These are phyloP conservation scores for Chloroclystis v-ata DNA, from an alignment of 2,888 invertebrate genomes.

Conservation along the genomic window DNA sequence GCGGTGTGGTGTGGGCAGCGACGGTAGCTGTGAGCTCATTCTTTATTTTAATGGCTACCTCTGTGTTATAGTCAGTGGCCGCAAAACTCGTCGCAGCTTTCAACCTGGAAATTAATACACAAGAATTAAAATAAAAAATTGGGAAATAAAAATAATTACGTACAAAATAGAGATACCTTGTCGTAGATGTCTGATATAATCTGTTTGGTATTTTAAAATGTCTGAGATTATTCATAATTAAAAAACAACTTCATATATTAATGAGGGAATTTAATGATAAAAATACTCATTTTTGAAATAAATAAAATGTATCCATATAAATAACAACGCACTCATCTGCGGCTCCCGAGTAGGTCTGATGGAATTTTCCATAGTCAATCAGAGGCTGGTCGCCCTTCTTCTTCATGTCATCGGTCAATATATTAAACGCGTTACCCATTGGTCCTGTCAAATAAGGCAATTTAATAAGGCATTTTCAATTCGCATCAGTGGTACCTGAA, in stretches of 20 bases:
- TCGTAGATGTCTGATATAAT: no score
- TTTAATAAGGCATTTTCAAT: neutral
- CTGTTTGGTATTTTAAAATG: no score
- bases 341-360: conserved; percentile 47
- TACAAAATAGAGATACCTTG: no score
- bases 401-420: conserved; percentile 52
- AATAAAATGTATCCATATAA: no score
- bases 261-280: no score
- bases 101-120: conserved; percentile 41
- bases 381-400: conserved; percentile 46
- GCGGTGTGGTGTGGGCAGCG: conserved; percentile 41
- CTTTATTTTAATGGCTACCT: conserved; percentile 41
- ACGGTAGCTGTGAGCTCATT: conserved; percentile 37
- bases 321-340: conserved; percentile 57
- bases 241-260: no score
- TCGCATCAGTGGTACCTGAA: no score
- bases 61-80: conserved; percentile 43
- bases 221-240: no score
- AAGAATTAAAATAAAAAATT: no score
- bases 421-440: conserved; percentile 54
- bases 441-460: conserved; percentile 39
- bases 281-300: no score
- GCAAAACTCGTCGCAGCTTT: conserved; percentile 44
- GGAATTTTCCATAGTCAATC: conserved; percentile 49
- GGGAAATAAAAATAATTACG: no score